Evolutionary conservation across 2,113 vertebrate species (phyloP), one percentile per base, ranked within the genome.

Genomic region (Vicugna pacos): DNA sequence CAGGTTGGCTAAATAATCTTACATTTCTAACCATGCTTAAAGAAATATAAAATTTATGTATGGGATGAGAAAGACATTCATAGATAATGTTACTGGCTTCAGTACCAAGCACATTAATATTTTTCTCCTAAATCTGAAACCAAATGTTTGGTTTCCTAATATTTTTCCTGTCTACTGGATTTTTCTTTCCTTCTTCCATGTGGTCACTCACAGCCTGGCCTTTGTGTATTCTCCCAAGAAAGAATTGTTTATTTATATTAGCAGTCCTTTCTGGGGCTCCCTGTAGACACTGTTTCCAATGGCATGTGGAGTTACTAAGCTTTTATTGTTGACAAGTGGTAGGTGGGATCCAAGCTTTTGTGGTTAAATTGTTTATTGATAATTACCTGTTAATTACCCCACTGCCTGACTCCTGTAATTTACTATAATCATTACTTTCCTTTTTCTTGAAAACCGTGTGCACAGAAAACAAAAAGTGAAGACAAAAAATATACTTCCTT

Each of bases 301-400:
- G 92, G 98, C 98, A 97, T 98, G 98, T 96, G 97, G 98, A 98
- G 98, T 95, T 97, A 98, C 98, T 97, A 97, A 96, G 97, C 95
- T 98, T 99, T 98, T 98, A 98, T 97, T 98, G 98, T 98, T 98
- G 98, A 98, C 98, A 98, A 98, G 97, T 97, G 94, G 98, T 97
- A 98, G 98, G 98, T 98, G 97, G 98, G 96, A 98, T 98, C 97
- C 97, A 98, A 98, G 97, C 93, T 98, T 97, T 96, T 97, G 98
- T 97, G 98, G 98, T 98, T 97, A 98, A 98, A 98, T 98, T 98
- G 98, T 98, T 99, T 98, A 98, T 98, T 99, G 98, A 98, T 98
- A 98, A 99, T 98, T 98, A 98, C 98, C 98, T 98, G 98, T 98
- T 99, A 99, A 99, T 98, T 98, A 98, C 97, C 86, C 20, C 90